Evolutionary conservation across 2,888 invertebrate genomes (phyloP).

Genomic region (Apamea anceps): DNA sequence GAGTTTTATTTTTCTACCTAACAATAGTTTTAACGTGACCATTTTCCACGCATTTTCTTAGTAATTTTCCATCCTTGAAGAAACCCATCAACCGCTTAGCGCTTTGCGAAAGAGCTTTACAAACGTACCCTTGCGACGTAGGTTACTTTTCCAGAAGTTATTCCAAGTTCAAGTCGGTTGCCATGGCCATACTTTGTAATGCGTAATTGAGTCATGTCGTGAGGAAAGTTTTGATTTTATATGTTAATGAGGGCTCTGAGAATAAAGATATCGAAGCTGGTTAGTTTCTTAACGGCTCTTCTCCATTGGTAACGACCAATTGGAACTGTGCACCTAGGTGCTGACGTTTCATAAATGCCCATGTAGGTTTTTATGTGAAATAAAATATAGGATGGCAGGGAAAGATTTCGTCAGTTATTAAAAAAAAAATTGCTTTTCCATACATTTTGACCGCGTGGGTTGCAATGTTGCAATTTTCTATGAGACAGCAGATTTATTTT

Average conservation of each 20-base stretch:
- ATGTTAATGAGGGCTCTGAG: neutral
- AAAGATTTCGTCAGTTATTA: too few relatives aligned
- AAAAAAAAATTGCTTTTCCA: neutral
- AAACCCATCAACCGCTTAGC: constrained; percentile 8
- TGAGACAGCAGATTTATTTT: neutral
- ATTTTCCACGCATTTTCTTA: neutral
- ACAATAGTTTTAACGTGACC: neutral
- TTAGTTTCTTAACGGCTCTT: neutral
- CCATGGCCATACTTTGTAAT: neutral
- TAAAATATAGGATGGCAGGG: neutral
- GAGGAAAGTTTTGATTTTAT: neutral
- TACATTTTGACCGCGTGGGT: neutral
- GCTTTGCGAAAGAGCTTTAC: neutral
- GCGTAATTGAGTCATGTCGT: neutral
- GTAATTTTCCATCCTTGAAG: neutral
- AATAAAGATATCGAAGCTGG: neutral
- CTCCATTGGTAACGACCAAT: neutral
- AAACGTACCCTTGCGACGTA: constrained; percentile 1
- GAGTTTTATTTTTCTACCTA: neutral
- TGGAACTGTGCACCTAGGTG: neutral
- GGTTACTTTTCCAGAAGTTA: constrained; percentile 2
- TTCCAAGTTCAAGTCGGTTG: constrained; percentile 1
- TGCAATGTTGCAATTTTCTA: neutral
- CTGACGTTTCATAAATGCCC: neutral
- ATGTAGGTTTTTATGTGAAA: neutral